Evolutionary conservation across 2,888 invertebrate species (phyloP).

Genomic region (Hemicrepidius hirtus): DNA sequence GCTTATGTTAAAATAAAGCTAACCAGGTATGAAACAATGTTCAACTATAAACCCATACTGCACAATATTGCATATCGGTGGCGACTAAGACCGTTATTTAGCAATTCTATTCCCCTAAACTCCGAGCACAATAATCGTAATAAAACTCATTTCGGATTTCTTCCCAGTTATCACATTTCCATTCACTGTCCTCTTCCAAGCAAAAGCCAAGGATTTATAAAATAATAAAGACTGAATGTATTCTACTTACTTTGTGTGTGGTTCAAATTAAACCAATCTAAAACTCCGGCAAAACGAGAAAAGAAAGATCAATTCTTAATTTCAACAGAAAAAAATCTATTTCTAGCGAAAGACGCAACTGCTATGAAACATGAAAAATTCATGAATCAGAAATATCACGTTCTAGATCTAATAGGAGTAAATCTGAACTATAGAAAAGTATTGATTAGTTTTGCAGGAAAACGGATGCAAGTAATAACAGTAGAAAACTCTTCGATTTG

Average conservation of each 20-base stretch:
- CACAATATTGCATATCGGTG: conserved; percentile 28
- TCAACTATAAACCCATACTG: conserved; percentile 24
- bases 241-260: neutral
- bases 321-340: conserved; percentile 9
- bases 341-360: neutral
- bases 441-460: too few species aligned
- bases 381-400: conserved; percentile 4
- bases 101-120: conserved; percentile 30
- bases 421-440: too few species aligned
- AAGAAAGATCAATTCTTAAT: neutral
- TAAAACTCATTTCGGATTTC: conserved; percentile 28
- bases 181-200: neutral
- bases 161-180: neutral
- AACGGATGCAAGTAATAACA: too few species aligned
- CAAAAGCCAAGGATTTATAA: neutral
- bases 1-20: conserved; percentile 20
- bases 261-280: neutral
- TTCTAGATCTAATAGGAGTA: neutral
- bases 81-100: conserved; percentile 26
- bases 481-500: too few species aligned
- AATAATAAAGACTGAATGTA: conserved; percentile 1
- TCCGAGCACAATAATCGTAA: conserved; percentile 28
- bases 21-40: conserved; percentile 22
- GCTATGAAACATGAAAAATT: conserved; percentile 9
- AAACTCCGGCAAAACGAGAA: neutral